Evolutionary conservation across 23 tunicate species (phyloP), one percentile per base, ranked within the genome.

Genomic region (Trididemnum clinides): DNA sequence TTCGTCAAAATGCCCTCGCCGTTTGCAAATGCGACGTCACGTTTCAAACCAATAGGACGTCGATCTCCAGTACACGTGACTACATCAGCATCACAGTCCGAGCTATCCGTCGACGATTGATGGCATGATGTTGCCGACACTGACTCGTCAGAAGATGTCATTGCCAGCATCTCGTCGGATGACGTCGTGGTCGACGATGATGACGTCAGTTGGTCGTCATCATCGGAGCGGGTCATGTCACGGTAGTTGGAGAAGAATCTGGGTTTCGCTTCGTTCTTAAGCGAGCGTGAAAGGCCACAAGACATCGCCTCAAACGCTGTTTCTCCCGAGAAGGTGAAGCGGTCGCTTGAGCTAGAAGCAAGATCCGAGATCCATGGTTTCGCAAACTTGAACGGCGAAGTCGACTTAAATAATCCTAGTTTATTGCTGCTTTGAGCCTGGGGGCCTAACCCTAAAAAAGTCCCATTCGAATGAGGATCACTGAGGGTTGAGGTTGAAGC

Each of bases 391-490:
- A 82, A 77, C 30, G 64, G 77, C 15, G 57, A 51, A 7, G 50
- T 57, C 1, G 23, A 44, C n/a, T n/a, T n/a, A n/a, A 81, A 54
- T 39, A 39, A 27, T 5, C 59, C 32, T 50, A 54, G 2, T 1
- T 28, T 28, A 18, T 77, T 39, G 71, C 64, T 83, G 88, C 81
- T 92, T 82, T 81, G 97, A 77, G 29, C 38, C 91, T 92, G 97
- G 97, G 97, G 97, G 97, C 97, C 26, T n/a, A 49, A 28, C 76
- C 90, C 97, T 92, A 92, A 92, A 92, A 92, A 92, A 92, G 84
- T 39, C 57, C 71, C 82, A 85, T 64, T 87, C 1, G 64, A 10
- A 28, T 81, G 72, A 39, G 37, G 84, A 10, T n/a, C n/a, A n/a
- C n/a, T n/a, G n/a, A n/a, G n/a, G n/a, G n/a, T n/a, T n/a, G n/a